Base-by-base conservation (phyloP, 1,140 invertebrate species). In the Trachelipus rathkii region DNA sequence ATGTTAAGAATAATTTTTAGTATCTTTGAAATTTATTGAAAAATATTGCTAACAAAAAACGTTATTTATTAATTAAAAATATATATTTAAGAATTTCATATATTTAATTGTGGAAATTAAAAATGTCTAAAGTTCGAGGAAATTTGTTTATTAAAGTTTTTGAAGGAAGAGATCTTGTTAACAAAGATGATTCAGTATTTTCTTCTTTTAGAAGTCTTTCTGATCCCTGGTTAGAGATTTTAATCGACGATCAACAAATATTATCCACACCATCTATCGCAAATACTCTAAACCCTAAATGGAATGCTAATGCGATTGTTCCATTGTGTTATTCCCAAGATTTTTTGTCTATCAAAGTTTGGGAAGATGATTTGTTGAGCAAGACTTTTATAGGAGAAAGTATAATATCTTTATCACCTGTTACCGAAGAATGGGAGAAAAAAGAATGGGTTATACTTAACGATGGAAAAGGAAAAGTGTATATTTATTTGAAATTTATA, bases 61-160 rank as follows among this genome's bases (percentile, higher is more conserved):
- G n/a, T n/a, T n/a, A n/a, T n/a, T n/a, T n/a, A n/a, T n/a, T 33
- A 33, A 33, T 33, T 33, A 33, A 33, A 33, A 33, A 33, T 6
- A 33, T 33, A 33, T 33, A 33, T 33, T 33, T 33, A 33, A 6
- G 33, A 33, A 33, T 33, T 3, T 33, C 33, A 33, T 33, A 33
- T 33, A 3, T 33, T 33, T 33, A 3, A 33, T 33, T 33, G 33
- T 6, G 1, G 33, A 33, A 33, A 33, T 33, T 3, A 33, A 33
- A 33, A 33, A 33, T 33, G 33, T 33, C 50, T 8, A 19, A 4
- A 19, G 8, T 71, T 50, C 77, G 74, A 21, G 77, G 77, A 44
- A 72, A 78, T 45, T 43, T 78, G 33, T 69, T 74, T 10, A 19
- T 78, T 9, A 68, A 78, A 46, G 77, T 78, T 3, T 69, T 74